Evolutionary conservation across 2,797 vertebrate genomes (phyloP).

Genomic region (Neosilurus mollespiculum): DNA sequence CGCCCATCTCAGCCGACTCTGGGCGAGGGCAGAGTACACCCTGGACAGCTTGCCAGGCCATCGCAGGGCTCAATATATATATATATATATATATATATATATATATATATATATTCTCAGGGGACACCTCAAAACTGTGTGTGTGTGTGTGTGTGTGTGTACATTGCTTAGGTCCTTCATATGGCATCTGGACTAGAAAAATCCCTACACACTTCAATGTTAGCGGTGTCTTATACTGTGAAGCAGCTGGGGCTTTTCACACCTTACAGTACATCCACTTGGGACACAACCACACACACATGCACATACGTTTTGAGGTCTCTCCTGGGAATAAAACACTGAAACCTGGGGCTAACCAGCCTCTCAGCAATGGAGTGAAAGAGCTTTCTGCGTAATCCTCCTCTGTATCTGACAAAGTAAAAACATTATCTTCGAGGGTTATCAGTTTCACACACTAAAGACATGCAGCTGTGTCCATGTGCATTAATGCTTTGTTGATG

Average conservation of each 20-base stretch:
- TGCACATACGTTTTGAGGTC: too few relatives aligned
- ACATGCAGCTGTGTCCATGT: conserved; percentile 10
- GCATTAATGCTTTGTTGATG: conserved; percentile 26
- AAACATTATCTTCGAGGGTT: not conserved
- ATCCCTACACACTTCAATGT: not conserved
- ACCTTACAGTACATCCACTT: not conserved
- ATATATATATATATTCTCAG: too few relatives aligned
- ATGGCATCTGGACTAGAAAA: not conserved
- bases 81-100: too few relatives aligned
- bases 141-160: too few relatives aligned
- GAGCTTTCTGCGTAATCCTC: not conserved
- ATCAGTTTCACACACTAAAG: not conserved
- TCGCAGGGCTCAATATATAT: too few relatives aligned
- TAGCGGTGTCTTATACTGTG: not conserved
- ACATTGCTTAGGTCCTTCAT: too few relatives aligned
- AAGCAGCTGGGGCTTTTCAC: not conserved
- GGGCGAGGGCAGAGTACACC: too few relatives aligned
- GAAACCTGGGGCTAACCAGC: not conserved
- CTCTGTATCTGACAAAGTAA: not conserved
- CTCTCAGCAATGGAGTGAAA: not conserved
- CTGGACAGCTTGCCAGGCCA: too few relatives aligned
- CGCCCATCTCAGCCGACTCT: too few relatives aligned
- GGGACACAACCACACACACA: not conserved
- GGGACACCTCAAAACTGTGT: too few relatives aligned
- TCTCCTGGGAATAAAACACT: not conserved